A percentile compares a stretch with the other conserved stretches of the same genome.
These are phyloP conservation scores for Empidonax traillii DNA, from an alignment of 2,113 vertebrate genomes.

Conservation along the genomic window DNA sequence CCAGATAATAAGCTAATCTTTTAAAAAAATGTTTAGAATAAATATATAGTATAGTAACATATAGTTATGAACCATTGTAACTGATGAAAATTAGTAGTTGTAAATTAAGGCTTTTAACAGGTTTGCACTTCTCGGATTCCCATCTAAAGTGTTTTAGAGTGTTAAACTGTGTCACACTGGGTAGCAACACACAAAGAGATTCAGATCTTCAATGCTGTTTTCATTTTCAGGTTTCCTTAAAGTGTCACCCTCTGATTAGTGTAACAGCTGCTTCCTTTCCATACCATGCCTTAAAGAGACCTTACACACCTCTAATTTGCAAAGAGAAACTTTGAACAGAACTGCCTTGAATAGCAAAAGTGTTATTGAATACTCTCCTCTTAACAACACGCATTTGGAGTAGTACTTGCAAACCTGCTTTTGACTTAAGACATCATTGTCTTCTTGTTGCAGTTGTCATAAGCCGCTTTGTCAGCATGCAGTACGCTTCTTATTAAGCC, in stretches of 20 bases:
- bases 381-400: neutral
- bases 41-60: neutral
- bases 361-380: neutral
- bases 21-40: neutral
- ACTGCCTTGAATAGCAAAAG: neutral
- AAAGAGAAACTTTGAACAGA: neutral
- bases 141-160: neutral
- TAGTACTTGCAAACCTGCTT: neutral
- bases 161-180: neutral
- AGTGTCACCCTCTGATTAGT: neutral
- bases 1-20: neutral
- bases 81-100: neutral
- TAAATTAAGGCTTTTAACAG: neutral
- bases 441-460: neutral
- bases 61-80: neutral
- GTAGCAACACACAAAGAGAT: neutral
- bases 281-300: neutral
- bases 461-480: neutral
- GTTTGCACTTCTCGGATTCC: neutral
- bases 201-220: neutral
- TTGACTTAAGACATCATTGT: neutral
- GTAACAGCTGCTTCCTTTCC: neutral
- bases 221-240: neutral
- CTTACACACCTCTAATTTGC: neutral
- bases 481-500: neutral